Evolutionary conservation across 2,797 vertebrate genomes (phyloP).

Genomic region (Staurois parvus): DNA sequence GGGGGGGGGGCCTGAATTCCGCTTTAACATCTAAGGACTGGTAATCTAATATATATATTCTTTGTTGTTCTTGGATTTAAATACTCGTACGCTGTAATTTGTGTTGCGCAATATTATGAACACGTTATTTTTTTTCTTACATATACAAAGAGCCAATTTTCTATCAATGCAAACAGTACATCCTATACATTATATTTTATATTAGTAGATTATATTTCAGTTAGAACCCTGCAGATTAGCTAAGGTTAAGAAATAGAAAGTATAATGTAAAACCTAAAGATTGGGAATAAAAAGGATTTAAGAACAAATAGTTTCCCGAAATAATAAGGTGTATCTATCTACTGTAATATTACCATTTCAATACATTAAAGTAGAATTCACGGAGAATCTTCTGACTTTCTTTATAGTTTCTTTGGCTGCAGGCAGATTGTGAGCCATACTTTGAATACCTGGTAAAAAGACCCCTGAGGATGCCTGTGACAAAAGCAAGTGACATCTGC

Average conservation of each 20-base stretch:
- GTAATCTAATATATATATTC: too few species aligned
- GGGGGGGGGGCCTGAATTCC: too few species aligned
- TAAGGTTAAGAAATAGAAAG: too few species aligned
- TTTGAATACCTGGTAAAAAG: slow-evolving; percentile 6
- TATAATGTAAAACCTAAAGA: neutral
- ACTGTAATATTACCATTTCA: neutral
- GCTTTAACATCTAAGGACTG: too few species aligned
- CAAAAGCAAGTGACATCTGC: slow-evolving; percentile 37
- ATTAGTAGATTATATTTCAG: neutral
- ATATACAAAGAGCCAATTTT: too few species aligned
- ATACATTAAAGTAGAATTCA: neutral
- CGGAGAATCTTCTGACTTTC: neutral
- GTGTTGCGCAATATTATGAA: too few species aligned
- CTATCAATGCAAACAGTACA: neutral
- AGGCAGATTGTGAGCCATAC: neutral
- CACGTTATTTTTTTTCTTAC: too few species aligned
- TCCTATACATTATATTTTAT: slow-evolving; percentile 1
- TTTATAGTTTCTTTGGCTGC: neutral
- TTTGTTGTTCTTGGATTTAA: too few species aligned
- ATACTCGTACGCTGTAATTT: too few species aligned
- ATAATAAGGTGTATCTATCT: neutral
- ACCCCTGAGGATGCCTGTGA: slow-evolving; percentile 8
- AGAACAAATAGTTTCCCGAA: neutral
- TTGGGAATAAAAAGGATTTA: neutral
- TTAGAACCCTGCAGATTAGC: too few species aligned